phyloP scores from a whole-genome alignment of 2,113 vertebrate genomes.

The Theristicus caerulescens region DNA sequence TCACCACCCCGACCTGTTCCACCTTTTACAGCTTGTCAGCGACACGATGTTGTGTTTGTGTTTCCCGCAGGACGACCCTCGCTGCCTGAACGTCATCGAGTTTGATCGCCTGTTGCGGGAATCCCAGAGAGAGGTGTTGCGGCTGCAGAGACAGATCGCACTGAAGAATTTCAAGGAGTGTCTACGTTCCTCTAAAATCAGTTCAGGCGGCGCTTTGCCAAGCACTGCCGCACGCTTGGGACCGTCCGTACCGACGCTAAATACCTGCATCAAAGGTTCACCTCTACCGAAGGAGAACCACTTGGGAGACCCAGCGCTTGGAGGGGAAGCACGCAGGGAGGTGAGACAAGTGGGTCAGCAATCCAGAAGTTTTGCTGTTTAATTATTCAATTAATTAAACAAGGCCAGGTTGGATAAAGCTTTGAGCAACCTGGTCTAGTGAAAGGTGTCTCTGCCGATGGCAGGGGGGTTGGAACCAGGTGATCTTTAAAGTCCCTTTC shows the following conservation, averaged over 20 bases:
- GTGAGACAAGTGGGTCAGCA: neutral
- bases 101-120: conserved; percentile 88
- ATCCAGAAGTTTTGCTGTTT: neutral
- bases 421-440: no score
- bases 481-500: no score
- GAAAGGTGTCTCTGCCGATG: no score
- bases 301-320: neutral
- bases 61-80: conserved; percentile 59
- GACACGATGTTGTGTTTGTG: rapidly evolving
- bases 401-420: no score
- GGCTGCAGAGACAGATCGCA: conserved; percentile 92
- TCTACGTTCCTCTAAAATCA: neutral
- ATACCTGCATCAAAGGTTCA: neutral
- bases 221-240: neutral
- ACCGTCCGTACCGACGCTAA: rapidly evolving
- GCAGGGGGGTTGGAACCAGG: no score
- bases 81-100: conserved; percentile 73
- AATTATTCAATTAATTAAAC: neutral
- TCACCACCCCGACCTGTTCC: neutral
- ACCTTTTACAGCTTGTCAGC: neutral
- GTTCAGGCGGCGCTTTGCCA: neutral
- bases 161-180: conserved; percentile 76
- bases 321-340: neutral
- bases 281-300: neutral
- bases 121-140: conserved; percentile 92